Evolutionary conservation across 2,888 invertebrate genomes (phyloP).

Genomic region (Eupithecia exiguata): DNA sequence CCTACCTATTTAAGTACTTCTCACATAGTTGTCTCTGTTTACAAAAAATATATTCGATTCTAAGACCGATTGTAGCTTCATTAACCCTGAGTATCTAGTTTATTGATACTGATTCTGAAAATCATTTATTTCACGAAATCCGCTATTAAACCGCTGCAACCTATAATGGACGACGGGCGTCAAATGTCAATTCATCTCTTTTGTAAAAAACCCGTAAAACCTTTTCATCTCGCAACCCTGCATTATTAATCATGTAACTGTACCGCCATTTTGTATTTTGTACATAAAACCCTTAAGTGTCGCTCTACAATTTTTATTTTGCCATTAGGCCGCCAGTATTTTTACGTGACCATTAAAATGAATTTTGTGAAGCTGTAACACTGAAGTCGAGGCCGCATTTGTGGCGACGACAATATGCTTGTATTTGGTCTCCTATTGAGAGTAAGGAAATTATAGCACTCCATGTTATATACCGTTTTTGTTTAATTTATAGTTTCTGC

Average conservation of each 20-base stretch:
- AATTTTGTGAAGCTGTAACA: conserved; percentile 38
- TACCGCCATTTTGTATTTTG: conserved; percentile 38
- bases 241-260: conserved; percentile 40
- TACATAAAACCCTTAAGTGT: conserved; percentile 42
- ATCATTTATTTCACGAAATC: not conserved
- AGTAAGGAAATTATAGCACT: not conserved
- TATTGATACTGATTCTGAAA: not conserved
- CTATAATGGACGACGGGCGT: not conserved
- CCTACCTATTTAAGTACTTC: too few relatives aligned
- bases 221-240: conserved; percentile 7
- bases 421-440: not conserved
- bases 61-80: not conserved
- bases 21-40: too few relatives aligned
- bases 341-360: conserved; percentile 42
- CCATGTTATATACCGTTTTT: not conserved
- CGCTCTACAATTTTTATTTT: conserved; percentile 41
- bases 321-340: conserved; percentile 31
- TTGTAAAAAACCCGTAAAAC: not conserved
- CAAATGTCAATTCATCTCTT: not conserved
- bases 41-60: not conserved
- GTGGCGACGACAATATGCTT: not conserved
- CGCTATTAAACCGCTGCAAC: not conserved
- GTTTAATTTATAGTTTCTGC: not conserved
- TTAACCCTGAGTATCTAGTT: not conserved
- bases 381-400: not conserved